Evolutionary conservation across 2,797 vertebrate species (phyloP).

Genomic region (Pteronotus mesoamericanus): DNA sequence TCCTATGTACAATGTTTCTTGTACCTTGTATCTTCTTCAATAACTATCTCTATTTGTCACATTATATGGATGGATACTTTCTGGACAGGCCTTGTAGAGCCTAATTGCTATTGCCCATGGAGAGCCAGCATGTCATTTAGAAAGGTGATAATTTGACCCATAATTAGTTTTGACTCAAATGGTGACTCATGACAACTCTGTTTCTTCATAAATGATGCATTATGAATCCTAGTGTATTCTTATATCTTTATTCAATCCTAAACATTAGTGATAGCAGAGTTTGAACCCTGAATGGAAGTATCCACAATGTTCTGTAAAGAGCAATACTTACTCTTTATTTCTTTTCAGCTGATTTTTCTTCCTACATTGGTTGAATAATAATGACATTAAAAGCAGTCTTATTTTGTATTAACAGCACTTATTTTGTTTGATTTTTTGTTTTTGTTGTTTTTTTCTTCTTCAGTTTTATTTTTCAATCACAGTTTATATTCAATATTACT

Average conservation of each 20-base stretch:
- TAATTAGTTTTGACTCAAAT: slow-evolving; percentile 46
- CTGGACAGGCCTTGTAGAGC: not conserved
- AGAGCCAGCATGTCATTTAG: not conserved
- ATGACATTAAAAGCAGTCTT: not conserved
- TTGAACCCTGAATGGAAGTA: not conserved
- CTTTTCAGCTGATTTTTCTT: not conserved
- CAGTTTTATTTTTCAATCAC: not conserved
- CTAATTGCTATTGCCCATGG: not conserved
- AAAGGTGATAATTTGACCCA: slow-evolving; percentile 41
- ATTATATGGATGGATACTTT: not conserved
- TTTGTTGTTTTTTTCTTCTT: not conserved
- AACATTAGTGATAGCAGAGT: not conserved
- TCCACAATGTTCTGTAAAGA: not conserved
- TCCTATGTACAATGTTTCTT: not conserved
- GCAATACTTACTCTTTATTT: not conserved
- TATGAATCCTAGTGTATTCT: not conserved
- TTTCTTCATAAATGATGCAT: slow-evolving; percentile 4
- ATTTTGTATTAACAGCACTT: not conserved
- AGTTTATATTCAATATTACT: not conserved
- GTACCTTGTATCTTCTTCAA: not conserved
- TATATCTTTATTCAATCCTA: not conserved
- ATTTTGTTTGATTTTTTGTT: not conserved
- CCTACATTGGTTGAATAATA: not conserved
- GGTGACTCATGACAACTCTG: slow-evolving; percentile 1
- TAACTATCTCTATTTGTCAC: not conserved